These are phyloP conservation scores for Bombyx mandarina DNA, from an alignment of 1,140 invertebrate species.

Conservation along the genomic window DNA sequence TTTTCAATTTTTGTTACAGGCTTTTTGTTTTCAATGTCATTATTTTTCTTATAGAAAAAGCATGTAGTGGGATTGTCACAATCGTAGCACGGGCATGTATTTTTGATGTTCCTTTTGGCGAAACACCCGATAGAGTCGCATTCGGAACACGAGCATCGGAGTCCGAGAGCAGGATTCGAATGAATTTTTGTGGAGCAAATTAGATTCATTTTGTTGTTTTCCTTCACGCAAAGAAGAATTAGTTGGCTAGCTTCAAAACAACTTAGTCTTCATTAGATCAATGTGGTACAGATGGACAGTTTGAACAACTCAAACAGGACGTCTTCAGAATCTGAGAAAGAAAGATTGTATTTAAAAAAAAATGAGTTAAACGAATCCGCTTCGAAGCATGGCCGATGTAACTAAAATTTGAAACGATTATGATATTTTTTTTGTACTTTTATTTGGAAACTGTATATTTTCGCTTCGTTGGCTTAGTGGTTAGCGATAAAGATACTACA, in stretches of 20 bases:
- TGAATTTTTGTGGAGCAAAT: conserved; percentile 4
- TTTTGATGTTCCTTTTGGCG: conserved; percentile 13
- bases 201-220: background rate
- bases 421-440: too few species aligned
- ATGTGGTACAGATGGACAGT: too few species aligned
- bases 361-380: too few species aligned
- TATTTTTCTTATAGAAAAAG: conserved; percentile 5
- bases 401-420: too few species aligned
- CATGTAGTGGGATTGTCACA: conserved; percentile 18
- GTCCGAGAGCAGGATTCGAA: conserved; percentile 4
- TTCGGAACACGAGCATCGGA: conserved; percentile 28
- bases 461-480: too few species aligned
- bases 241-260: background rate
- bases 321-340: too few species aligned
- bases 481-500: too few species aligned
- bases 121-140: conserved; percentile 30
- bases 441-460: too few species aligned
- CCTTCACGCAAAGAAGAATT: background rate
- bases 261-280: background rate
- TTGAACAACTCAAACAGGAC: too few species aligned
- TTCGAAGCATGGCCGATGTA: too few species aligned
- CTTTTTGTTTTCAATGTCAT: conserved; percentile 3
- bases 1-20: background rate
- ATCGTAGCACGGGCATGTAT: conserved; percentile 17
- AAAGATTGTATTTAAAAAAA: too few species aligned